Evolutionary conservation across 1,140 invertebrate species (phyloP).

Genomic region (Cotesia glomerata): DNA sequence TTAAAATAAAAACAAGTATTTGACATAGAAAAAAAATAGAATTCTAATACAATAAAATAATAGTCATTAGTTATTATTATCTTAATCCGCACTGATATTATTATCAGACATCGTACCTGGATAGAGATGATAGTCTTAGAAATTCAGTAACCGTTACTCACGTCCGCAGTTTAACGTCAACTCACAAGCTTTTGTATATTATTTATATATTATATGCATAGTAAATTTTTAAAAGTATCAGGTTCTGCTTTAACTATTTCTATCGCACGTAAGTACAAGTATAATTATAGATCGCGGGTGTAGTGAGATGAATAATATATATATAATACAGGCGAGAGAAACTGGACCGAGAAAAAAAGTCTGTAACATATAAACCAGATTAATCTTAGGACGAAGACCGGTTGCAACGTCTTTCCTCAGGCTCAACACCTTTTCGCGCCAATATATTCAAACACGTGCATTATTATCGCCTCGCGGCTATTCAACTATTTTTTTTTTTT

Average conservation of each 20-base stretch:
- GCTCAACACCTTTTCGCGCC: conserved; percentile 40
- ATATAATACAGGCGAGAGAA: background rate
- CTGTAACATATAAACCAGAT: conserved; percentile 1
- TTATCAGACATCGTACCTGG: too few species aligned
- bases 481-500: background rate
- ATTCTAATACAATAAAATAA: too few species aligned
- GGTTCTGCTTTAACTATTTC: too few species aligned
- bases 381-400: conserved; percentile 37
- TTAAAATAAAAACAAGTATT: too few species aligned
- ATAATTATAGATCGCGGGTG: background rate
- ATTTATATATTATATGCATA: too few species aligned
- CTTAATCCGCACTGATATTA: conserved; percentile 1
- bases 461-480: too few species aligned
- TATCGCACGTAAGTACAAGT: too few species aligned
- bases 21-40: too few species aligned
- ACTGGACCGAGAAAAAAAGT: conserved; percentile 28
- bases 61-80: background rate
- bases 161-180: too few species aligned
- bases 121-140: background rate
- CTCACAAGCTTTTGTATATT: too few species aligned
- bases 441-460: conserved; percentile 2
- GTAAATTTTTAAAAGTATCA: too few species aligned
- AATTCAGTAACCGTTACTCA: conserved; percentile 22
- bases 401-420: conserved; percentile 31
- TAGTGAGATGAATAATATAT: background rate